phyloP scores from a whole-genome alignment of 2,113 vertebrate genomes.

The Alligator sinensis region DNA sequence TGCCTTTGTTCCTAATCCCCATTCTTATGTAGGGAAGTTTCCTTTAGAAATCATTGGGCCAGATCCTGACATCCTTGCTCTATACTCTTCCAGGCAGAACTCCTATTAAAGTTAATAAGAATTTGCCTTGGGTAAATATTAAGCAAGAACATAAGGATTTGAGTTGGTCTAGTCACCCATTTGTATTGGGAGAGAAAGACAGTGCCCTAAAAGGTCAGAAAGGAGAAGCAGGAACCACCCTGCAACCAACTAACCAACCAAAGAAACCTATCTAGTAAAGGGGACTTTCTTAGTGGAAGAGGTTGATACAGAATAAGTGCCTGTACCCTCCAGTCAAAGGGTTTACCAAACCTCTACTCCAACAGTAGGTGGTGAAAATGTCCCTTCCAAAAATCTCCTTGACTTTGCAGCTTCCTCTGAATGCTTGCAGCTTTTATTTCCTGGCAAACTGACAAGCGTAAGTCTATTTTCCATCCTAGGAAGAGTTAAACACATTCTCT shows the following conservation, averaged over 20 bases:
- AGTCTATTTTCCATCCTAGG: neutral
- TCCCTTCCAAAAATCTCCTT: neutral
- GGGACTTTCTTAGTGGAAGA: too few relatives aligned
- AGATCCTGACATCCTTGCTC: neutral
- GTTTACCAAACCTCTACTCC: neutral
- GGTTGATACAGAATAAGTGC: neutral
- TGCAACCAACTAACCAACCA: neutral
- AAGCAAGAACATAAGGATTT: neutral
- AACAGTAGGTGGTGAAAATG: neutral
- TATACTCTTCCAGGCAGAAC: neutral
- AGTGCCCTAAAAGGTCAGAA: too few relatives aligned
- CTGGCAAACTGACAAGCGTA: neutral
- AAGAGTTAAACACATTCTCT: neutral
- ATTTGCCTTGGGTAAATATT: neutral
- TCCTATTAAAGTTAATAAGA: neutral
- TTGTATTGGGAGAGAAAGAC: neutral
- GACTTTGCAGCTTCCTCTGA: fast-evolving
- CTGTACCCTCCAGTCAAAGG: neutral
- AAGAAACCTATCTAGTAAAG: neutral
- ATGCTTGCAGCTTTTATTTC: neutral
- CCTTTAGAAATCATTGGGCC: neutral
- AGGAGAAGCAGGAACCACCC: neutral
- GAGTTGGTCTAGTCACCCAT: neutral
- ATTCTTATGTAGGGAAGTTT: neutral
- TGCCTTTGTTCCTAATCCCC: neutral